A percentile compares a stretch with the other conserved stretches of the same genome.
Conservation (phyloP, 2,113 vertebrate species). For the Oncorhynchus nerka region DNA sequence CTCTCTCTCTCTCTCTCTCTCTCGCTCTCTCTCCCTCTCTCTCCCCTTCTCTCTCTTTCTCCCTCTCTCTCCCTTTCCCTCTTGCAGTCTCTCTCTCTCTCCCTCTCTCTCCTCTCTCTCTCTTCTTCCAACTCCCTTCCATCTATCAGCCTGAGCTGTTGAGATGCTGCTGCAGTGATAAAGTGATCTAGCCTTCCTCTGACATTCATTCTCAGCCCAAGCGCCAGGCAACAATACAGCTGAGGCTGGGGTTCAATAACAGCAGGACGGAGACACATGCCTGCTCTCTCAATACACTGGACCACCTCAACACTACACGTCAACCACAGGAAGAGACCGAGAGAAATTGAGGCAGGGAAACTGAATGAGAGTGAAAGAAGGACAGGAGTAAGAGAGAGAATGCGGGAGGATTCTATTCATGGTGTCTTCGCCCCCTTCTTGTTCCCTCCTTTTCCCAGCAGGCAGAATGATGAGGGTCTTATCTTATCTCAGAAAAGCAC, state of each 20-base stretch:
- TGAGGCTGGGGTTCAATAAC: not conserved
- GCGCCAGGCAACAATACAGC: not conserved
- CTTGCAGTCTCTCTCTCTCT: too few species aligned
- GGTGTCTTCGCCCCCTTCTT: slow-evolving; percentile 40
- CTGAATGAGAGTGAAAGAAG: slow-evolving; percentile 11
- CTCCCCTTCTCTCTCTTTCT: not conserved
- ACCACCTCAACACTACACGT: slow-evolving; percentile 14
- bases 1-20: too few species aligned
- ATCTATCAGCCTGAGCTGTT: not conserved
- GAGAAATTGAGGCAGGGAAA: slow-evolving; percentile 9
- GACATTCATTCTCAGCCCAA: slow-evolving; percentile 19
- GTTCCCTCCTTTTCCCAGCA: slow-evolving; percentile 21
- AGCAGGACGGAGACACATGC: not conserved
- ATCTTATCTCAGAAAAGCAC: slow-evolving; percentile 49
- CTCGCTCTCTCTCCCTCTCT: not conserved
- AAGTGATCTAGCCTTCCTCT: slow-evolving; percentile 16
- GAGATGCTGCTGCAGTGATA: slow-evolving; percentile 44
- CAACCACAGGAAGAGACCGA: not conserved
- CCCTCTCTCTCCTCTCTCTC: not conserved
- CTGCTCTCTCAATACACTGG: slow-evolving; percentile 3
- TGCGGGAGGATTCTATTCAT: slow-evolving; percentile 40
- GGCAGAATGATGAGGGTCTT: slow-evolving; percentile 52
- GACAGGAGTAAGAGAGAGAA: slow-evolving; percentile 25
- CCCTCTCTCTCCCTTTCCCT: too few species aligned
- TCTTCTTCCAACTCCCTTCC: slow-evolving; percentile 4